Evolutionary conservation across 2,113 vertebrate genomes (phyloP), one percentile per base, ranked within the genome.

Genomic region (Probosciger aterrimus): DNA sequence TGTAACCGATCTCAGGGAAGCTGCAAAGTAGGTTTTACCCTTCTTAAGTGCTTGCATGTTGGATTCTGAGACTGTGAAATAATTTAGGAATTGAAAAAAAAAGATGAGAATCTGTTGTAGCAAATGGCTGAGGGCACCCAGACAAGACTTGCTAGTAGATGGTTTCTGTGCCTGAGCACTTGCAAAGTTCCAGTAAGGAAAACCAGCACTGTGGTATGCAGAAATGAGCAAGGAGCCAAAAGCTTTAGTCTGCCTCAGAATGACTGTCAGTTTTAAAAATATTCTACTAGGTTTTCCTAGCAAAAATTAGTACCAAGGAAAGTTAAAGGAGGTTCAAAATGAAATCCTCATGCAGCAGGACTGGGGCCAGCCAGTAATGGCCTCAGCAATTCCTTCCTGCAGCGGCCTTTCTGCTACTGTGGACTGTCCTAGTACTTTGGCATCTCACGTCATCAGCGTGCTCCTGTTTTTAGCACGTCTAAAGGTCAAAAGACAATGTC

Each of bases 1-100:
- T 64, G 98, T 98, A 62, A 90, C 93, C 18, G 99, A 99, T 89
- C 98, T 99, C 90, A 97, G 98, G 96, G 98, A 98, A 76, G 99
- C 99, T 85, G 98, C 98, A 82, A 98, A 98, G 99, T 99, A 99
- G 97, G 99, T 98, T 52, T 92, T 44, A 44, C 75, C 33, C 25
- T 59, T 63, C 27, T 82, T 41, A 50, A 60, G 31, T 52, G 30
- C 60, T 71, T 1, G 1, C 46, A 46, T 57, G 6, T 59, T 93
- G 35, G 30, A 53, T 77, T 94, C 75, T 70, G 19, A 82, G 44
- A 46, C 37, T 73, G 15, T 74, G 20, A 65, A 88, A 22, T 83
- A 77, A 53, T 62, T 64, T 41, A 90, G 31, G 41, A 65, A 80
- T 15, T 53, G 35, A 28, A 81, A 70, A 43, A 43, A 88, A 88